Conservation (phyloP, 2,113 vertebrate species). For the Cacatua alba region DNA sequence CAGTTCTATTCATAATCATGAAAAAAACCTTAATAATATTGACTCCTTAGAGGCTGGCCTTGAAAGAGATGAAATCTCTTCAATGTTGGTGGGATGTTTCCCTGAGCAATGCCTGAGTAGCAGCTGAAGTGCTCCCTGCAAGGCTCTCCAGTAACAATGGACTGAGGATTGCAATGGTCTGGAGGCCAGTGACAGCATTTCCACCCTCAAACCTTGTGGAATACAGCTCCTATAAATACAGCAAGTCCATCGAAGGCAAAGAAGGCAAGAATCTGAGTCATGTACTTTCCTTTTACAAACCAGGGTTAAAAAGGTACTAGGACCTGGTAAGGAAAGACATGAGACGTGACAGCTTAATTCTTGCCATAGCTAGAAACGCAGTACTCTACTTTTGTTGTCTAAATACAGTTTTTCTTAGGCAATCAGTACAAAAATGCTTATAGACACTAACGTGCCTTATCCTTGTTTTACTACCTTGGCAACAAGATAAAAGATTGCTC, state of each 20-base stretch:
- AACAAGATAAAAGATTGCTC: neutral
- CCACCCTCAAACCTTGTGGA: neutral
- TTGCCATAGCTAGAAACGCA: neutral
- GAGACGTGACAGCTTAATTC: neutral
- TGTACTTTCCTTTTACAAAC: neutral
- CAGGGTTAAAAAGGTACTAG: neutral
- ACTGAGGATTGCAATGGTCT: neutral
- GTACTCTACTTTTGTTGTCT: neutral
- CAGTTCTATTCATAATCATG: neutral
- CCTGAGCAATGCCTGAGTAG: neutral
- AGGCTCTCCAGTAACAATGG: neutral
- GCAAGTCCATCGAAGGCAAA: neutral
- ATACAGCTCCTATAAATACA: neutral
- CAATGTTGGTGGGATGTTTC: neutral
- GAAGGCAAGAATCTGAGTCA: neutral
- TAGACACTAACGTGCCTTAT: neutral
- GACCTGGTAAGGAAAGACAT: neutral
- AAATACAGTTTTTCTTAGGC: neutral
- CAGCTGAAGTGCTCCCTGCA: neutral
- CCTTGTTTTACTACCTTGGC: neutral
- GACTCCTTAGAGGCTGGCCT: neutral
- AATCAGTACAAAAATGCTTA: neutral
- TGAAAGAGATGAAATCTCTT: neutral
- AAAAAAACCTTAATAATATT: neutral
- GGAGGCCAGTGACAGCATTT: neutral